These are phyloP conservation scores for Siniperca undulata DNA, from an alignment of 2,797 vertebrate genomes.

Conservation along the genomic window DNA sequence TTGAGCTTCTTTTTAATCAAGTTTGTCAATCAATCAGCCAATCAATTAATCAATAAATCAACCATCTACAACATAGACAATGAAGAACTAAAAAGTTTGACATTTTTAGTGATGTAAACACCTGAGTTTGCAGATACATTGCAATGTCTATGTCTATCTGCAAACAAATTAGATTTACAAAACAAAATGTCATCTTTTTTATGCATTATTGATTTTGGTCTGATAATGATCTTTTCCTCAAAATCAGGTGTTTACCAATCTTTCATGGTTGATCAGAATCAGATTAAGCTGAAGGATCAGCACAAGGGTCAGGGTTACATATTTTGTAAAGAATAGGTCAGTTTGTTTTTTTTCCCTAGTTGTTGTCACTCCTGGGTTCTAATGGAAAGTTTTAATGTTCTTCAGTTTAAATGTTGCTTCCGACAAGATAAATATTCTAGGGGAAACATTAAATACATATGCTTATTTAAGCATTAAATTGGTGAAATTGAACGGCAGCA, in stretches of 20 bases:
- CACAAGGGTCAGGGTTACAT: not conserved
- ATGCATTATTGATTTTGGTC: not conserved
- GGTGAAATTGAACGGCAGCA: not conserved
- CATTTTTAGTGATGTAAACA: not conserved
- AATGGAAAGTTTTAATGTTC: not conserved
- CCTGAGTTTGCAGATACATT: not conserved
- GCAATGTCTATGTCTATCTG: not conserved
- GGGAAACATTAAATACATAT: not conserved
- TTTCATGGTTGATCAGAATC: not conserved
- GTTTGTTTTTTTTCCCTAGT: not conserved
- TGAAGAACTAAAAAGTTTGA: not conserved
- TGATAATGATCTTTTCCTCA: not conserved
- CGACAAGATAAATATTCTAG: not conserved
- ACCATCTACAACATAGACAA: not conserved
- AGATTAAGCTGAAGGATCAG: not conserved
- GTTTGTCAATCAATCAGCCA: not conserved
- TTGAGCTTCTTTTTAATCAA: not conserved
- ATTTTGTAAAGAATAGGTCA: not conserved
- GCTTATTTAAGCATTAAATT: not conserved
- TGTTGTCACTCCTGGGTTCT: not conserved
- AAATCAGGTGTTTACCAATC: not conserved
- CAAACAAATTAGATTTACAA: slow-evolving; percentile 2
- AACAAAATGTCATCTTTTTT: not conserved
- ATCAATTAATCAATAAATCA: not conserved
- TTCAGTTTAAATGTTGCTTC: not conserved